Conservation (phyloP, 1,140 invertebrate species). For the Neomicropteryx cornuta region DNA sequence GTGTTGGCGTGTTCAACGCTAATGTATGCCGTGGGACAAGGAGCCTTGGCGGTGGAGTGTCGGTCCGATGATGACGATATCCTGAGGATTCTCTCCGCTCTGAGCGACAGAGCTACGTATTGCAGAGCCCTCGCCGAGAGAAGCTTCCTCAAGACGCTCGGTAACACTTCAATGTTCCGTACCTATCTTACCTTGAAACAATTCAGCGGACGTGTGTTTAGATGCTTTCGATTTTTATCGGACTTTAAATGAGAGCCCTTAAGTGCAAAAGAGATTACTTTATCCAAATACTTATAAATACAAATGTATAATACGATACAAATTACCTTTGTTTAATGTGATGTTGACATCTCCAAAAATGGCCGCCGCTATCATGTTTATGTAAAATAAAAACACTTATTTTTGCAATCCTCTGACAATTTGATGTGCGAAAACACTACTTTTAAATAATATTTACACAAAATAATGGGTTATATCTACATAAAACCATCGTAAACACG, state of each 20-base stretch:
- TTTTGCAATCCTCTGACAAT: no score
- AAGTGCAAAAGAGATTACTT: background rate
- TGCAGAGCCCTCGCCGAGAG: slow-evolving; percentile 77
- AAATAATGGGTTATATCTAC: no score
- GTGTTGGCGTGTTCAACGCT: slow-evolving; percentile 61
- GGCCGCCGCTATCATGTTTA: no score
- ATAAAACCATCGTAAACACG: no score
- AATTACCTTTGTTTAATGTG: background rate
- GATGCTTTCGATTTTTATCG: background rate
- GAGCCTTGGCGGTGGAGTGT: slow-evolving; percentile 90
- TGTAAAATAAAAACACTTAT: no score
- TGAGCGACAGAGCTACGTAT: slow-evolving; percentile 64
- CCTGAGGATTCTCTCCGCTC: slow-evolving; percentile 53
- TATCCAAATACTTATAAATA: slow-evolving; percentile 2
- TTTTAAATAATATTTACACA: no score
- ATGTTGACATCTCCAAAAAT: no score
- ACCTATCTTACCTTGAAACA: background rate
- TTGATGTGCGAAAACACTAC: no score
- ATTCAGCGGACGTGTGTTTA: background rate
- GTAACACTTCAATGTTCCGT: slow-evolving; percentile 15
- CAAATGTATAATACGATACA: background rate
- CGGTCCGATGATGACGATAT: slow-evolving; percentile 57
- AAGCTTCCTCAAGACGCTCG: slow-evolving; percentile 76
- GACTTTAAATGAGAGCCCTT: background rate
- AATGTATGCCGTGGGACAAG: slow-evolving; percentile 93